Evolutionary conservation across 2,113 vertebrate genomes (phyloP).

Genomic region (Pteropus alecto): DNA sequence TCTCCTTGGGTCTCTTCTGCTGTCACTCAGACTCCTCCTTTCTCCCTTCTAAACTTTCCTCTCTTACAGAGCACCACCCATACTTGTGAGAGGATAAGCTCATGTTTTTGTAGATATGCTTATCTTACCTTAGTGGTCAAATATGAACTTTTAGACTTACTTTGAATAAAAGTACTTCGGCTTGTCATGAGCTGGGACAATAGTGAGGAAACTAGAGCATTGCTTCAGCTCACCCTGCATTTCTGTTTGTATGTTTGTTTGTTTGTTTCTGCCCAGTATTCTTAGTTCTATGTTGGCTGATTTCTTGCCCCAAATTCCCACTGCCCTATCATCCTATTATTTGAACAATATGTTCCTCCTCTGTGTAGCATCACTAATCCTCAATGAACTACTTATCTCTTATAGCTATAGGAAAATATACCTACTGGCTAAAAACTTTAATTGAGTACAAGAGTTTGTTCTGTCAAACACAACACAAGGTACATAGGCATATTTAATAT

Average conservation of each 20-base stretch:
- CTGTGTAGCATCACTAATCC: neutral
- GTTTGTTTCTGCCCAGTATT: neutral
- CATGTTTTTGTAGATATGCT: neutral
- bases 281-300: neutral
- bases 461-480: neutral
- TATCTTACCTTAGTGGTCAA: neutral
- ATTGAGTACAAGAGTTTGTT: neutral
- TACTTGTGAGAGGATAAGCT: neutral
- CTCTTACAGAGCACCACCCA: neutral
- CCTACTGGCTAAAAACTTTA: neutral
- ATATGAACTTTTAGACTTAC: neutral
- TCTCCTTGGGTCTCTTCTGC: neutral
- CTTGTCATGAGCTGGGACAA: neutral
- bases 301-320: neutral
- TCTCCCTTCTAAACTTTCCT: neutral
- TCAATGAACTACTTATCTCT: neutral
- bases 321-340: neutral
- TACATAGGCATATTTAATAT: neutral
- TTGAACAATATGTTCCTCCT: neutral
- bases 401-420: neutral
- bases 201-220: neutral
- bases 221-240: fast-evolving
- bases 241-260: neutral
- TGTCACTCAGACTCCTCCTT: neutral
- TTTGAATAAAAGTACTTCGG: neutral